Evolutionary conservation across 2,888 invertebrate genomes (phyloP).

Genomic region (Ormyrus rosae): DNA sequence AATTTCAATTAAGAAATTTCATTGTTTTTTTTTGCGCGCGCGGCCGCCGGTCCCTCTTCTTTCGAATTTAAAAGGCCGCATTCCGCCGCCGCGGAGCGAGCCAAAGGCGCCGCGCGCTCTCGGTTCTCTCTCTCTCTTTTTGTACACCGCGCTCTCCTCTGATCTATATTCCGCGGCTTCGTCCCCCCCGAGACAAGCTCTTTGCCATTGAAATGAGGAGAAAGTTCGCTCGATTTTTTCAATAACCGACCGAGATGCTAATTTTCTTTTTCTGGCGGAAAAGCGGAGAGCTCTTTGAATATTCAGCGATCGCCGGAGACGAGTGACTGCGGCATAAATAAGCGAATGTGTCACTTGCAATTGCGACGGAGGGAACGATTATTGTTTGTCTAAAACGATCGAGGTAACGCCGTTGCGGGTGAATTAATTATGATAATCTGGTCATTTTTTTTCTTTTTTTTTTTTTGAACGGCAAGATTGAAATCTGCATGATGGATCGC

Average conservation of each 20-base stretch:
- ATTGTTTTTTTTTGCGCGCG: conserved; percentile 49
- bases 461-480: background rate
- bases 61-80: conserved; percentile 23
- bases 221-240: conserved; percentile 17
- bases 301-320: conserved; percentile 8
- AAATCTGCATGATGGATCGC: conserved; percentile 32
- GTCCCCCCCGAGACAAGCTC: background rate
- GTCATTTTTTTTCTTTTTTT: background rate
- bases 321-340: conserved; percentile 1
- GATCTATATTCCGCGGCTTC: conserved; percentile 3
- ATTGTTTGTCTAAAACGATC: conserved; percentile 17
- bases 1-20: conserved; percentile 58
- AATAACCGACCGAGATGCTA: conserved; percentile 7
- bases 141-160: too few species aligned
- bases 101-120: conserved; percentile 4
- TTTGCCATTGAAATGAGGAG: conserved; percentile 41
- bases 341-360: conserved; percentile 27
- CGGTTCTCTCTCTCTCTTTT: background rate
- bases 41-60: too few species aligned
- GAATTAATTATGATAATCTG: conserved; percentile 43
- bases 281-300: conserved; percentile 7
- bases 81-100: background rate
- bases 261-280: background rate
- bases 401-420: background rate
- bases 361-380: conserved; percentile 14